Conservation (phyloP, 2,113 vertebrate species). For the Gavialis gangeticus region DNA sequence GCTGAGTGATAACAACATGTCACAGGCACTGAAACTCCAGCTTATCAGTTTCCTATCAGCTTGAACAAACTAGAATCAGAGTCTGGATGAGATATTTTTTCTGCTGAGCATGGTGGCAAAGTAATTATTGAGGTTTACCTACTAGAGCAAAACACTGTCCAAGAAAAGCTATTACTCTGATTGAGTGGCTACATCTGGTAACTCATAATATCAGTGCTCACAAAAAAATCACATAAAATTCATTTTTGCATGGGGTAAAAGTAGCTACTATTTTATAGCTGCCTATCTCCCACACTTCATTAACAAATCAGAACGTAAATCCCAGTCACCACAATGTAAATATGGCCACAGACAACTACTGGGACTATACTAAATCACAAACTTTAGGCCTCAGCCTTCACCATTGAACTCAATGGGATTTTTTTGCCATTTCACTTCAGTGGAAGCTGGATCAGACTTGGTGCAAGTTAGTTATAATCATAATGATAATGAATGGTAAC, state of each 20-base stretch:
- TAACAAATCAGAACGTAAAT: constrained; percentile 29
- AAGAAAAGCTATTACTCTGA: constrained; percentile 44
- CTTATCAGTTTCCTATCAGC: constrained; percentile 11
- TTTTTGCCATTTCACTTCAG: constrained; percentile 41
- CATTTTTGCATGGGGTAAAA: constrained; percentile 13
- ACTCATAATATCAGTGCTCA: constrained; percentile 6
- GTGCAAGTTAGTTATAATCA: constrained; percentile 23
- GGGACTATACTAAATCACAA: constrained; percentile 12
- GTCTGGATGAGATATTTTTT: neutral
- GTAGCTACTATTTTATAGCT: constrained; percentile 34
- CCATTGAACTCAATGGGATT: constrained; percentile 25
- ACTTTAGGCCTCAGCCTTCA: neutral
- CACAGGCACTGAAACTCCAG: neutral
- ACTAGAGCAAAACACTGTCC: constrained; percentile 26
- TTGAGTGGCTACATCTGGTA: constrained; percentile 28
- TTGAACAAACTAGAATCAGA: constrained; percentile 20
- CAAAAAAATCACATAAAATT: constrained; percentile 26
- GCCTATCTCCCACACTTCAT: constrained; percentile 31
- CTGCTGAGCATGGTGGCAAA: constrained; percentile 19
- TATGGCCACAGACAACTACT: neutral
- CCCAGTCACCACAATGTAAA: constrained; percentile 22
- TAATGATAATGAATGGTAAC: constrained; percentile 60
- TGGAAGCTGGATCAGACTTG: neutral
- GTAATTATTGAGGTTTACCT: constrained; percentile 39
- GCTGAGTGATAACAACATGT: constrained; percentile 47